Evolutionary conservation across 2,888 invertebrate species (phyloP).

Genomic region (Cepaea hortensis): DNA sequence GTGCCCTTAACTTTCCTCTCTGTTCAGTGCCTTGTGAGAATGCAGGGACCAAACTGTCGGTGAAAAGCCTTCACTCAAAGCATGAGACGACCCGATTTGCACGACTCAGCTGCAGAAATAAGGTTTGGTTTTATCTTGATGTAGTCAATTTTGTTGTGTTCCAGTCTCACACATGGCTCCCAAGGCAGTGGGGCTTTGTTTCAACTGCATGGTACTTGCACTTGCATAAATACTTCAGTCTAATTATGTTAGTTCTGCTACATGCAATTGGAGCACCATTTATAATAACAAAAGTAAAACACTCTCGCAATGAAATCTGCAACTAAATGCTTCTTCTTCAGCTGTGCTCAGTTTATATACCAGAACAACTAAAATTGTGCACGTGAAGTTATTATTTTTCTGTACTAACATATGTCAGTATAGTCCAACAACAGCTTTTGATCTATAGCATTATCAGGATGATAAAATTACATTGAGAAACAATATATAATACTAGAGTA

Average conservation of each 20-base stretch:
- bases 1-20: conserved; percentile 2
- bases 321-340: too few relatives aligned
- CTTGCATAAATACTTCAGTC: not conserved
- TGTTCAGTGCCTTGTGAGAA: conserved; percentile 45
- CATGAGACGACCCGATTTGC: conserved; percentile 45
- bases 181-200: not conserved
- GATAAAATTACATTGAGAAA: too few relatives aligned
- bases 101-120: conserved; percentile 42
- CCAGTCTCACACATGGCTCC: not conserved
- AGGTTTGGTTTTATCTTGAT: conserved; percentile 30
- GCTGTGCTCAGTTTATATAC: too few relatives aligned
- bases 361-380: too few relatives aligned
- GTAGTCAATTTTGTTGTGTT: not conserved
- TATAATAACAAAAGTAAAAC: too few relatives aligned
- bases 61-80: conserved; percentile 47
- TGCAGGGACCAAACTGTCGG: conserved; percentile 43
- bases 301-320: too few relatives aligned
- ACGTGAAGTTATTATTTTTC: too few relatives aligned
- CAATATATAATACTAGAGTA: too few relatives aligned
- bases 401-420: too few relatives aligned
- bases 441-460: too few relatives aligned
- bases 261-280: not conserved
- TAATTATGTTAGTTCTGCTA: not conserved
- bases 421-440: too few relatives aligned
- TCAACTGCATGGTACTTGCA: not conserved